Evolutionary conservation across 2,113 vertebrate genomes (phyloP).

Genomic region (Neofelis nebulosa): DNA sequence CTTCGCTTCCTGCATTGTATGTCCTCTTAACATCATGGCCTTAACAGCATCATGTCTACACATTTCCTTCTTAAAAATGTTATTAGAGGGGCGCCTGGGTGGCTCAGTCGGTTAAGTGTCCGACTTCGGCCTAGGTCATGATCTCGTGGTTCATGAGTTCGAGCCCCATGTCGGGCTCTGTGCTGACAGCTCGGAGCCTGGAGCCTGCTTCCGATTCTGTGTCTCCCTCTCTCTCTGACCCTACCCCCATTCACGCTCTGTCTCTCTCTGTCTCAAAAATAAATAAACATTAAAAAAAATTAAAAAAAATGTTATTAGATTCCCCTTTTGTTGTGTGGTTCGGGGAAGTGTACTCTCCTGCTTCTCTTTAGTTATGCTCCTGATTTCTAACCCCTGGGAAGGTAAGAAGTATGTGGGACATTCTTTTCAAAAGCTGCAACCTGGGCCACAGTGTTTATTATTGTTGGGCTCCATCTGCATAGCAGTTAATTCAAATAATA

Average conservation of each 20-base stretch:
- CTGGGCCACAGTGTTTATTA: not conserved
- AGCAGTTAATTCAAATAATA: not conserved
- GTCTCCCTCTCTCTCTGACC: too few species aligned
- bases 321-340: not conserved
- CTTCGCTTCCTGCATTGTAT: not conserved
- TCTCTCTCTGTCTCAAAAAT: too few species aligned
- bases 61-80: not conserved
- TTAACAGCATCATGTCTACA: too few species aligned
- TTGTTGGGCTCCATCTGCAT: not conserved
- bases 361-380: not conserved
- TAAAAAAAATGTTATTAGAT: not conserved
- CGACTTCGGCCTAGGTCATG: too few species aligned
- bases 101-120: too few species aligned
- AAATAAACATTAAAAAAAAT: too few species aligned
- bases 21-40: not conserved
- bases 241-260: too few species aligned
- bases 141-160: too few species aligned
- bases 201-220: too few species aligned
- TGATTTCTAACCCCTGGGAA: not conserved
- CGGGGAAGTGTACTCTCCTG: not conserved
- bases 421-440: not conserved
- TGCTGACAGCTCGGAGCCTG: too few species aligned
- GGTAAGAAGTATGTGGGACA: not conserved
- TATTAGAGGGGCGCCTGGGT: not conserved
- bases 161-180: too few species aligned